These are phyloP conservation scores for Romanogobio albipinnatus DNA, from an alignment of 2,113 vertebrate genomes.

Conservation along the genomic window DNA sequence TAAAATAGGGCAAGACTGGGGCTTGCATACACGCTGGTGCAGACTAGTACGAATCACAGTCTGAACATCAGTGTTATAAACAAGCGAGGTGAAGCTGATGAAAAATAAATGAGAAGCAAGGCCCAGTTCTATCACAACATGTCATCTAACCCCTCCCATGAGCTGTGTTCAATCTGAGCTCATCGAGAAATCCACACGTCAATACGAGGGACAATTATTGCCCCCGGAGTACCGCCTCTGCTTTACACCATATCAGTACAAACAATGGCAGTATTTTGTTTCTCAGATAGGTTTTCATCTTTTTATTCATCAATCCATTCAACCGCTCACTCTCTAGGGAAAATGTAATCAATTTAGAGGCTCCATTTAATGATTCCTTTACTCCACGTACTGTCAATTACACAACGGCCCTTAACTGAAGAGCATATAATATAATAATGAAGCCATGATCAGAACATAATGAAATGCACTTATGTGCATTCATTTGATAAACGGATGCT, in stretches of 20 bases:
- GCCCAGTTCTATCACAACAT: conserved; percentile 37
- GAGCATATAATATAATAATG: conserved; percentile 1
- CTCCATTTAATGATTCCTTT: conserved; percentile 8
- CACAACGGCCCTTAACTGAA: conserved; percentile 13
- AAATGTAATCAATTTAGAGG: conserved; percentile 11
- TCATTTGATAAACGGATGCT: conserved; percentile 6
- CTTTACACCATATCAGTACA: conserved; percentile 6
- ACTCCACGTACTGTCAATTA: conserved; percentile 23
- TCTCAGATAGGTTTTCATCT: conserved; percentile 4
- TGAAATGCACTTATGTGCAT: conserved; percentile 7
- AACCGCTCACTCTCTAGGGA: conserved; percentile 12
- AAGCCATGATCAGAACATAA: conserved; percentile 10
- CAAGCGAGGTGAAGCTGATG: conserved; percentile 1
- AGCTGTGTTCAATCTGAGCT: conserved; percentile 18
- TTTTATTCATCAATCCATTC: conserved; percentile 26
- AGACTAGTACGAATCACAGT: background rate
- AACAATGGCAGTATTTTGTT: conserved; percentile 31
- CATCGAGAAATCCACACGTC: background rate
- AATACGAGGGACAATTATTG: conserved; percentile 35
- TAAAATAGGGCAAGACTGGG: conserved; percentile 52
- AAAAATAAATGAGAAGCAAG: conserved; percentile 46
- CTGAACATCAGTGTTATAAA: background rate
- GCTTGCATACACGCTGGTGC: background rate
- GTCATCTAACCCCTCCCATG: conserved; percentile 23
- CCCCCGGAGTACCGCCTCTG: background rate